Conservation (phyloP, 2,888 invertebrate genomes). For the Bellardia bayeri region DNA sequence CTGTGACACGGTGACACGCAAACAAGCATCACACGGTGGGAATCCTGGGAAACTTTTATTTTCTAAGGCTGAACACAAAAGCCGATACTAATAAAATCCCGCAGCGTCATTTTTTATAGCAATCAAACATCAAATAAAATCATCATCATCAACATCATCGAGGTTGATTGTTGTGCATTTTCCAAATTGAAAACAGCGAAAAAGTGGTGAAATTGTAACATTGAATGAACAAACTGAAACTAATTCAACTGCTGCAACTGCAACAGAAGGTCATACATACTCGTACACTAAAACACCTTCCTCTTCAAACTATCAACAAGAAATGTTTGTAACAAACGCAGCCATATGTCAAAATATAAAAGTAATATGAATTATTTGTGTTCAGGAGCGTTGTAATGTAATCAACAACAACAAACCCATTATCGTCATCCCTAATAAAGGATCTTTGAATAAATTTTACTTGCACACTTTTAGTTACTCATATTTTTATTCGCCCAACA, state of each 20-base stretch:
- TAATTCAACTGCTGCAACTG: constrained; percentile 56
- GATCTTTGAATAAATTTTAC: neutral
- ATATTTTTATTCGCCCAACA: constrained; percentile 41
- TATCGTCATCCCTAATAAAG: constrained; percentile 75
- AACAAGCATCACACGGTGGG: constrained; percentile 67
- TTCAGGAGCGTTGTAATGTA: constrained; percentile 49
- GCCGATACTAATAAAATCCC: constrained; percentile 67
- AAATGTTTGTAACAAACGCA: constrained; percentile 74
- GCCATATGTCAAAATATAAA: constrained; percentile 82
- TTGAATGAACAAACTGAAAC: constrained; percentile 71
- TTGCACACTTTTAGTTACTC: neutral
- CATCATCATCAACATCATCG: constrained; percentile 66
- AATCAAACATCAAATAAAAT: constrained; percentile 65
- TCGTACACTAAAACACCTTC: constrained; percentile 74
- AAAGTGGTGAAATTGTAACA: constrained; percentile 64
- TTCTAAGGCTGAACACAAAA: constrained; percentile 17
- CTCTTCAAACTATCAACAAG: constrained; percentile 71
- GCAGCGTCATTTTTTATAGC: constrained; percentile 68
- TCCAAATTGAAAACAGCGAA: constrained; percentile 13
- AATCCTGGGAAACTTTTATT: constrained; percentile 71
- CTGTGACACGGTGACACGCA: constrained; percentile 66
- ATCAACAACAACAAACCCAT: constrained; percentile 38
- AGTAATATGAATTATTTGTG: constrained; percentile 46
- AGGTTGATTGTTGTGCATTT: constrained; percentile 52
- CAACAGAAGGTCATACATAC: constrained; percentile 70